Evolutionary conservation across 2,113 vertebrate species (phyloP), one percentile per base, ranked within the genome.

Genomic region (Coturnix japonica): DNA sequence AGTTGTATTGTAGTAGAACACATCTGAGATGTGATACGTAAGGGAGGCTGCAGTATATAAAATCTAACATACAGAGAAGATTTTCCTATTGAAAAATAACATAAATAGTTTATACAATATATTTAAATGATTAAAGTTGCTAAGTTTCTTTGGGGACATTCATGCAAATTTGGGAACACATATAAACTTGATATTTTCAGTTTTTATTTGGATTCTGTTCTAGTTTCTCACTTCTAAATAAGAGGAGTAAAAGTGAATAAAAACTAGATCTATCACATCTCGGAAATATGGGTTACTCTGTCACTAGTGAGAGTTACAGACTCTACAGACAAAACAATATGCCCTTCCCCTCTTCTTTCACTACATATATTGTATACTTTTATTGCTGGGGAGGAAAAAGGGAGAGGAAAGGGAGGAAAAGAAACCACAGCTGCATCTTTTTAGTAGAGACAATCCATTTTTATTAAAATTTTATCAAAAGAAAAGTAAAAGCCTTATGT

Each of bases 381-480:
- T 53, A 28, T 26, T 8, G 23, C 9, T 8, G 9, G 26, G 26
- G 51, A 33, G 20, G 31, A 12, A 57, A 57, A 57, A n/a, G 31
- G 13, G 33, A 22, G 51, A 61, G 66, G 67, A 56, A 30, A 43
- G 83, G 57, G 19, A 4, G 1, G 4, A 19, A 59, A 41, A 14
- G 35, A 84, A 81, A 46, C 6, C 37, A 63, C 37, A 91, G 8
- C 20, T 43, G 2, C 46, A 33, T 51, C 22, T 41, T 80, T 81
- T 63, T 94, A 91, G 94, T 79, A 88, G 51, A 22, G 4, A 11
- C 33, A 85, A 95, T 90, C 47, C 28, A 81, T 88, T 97, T 96
- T 95, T 94, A 96, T 96, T 94, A 84, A 87, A 88, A 33, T 64
- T 73, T 22, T 81, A 75, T 60, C 26, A 64, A 85, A 91, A 90